These are phyloP conservation scores for Eudiplozoon nipponicum DNA, from an alignment of 2,888 invertebrate genomes.

Conservation along the genomic window DNA sequence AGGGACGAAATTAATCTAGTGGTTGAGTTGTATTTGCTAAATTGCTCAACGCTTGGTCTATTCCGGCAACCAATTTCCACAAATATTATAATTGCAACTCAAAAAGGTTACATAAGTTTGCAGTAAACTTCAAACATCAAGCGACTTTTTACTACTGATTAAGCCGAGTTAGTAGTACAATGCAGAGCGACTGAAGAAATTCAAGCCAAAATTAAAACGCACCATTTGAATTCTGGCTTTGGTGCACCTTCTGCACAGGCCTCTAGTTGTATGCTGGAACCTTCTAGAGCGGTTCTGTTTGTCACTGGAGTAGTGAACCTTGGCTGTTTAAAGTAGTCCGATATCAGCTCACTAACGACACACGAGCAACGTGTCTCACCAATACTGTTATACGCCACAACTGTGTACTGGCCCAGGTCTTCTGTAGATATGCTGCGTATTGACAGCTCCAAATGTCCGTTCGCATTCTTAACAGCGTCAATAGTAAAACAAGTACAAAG, in stretches of 20 bases:
- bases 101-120: too few relatives aligned
- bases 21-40: too few relatives aligned
- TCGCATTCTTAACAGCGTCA: slow-evolving; percentile 5
- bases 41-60: too few relatives aligned
- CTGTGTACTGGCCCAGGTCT: slow-evolving; percentile 15
- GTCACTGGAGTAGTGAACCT: slow-evolving; percentile 3
- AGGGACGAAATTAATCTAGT: too few relatives aligned
- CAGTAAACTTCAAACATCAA: too few relatives aligned
- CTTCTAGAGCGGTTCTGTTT: slow-evolving; percentile 5
- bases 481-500: neutral
- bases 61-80: too few relatives aligned
- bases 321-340: slow-evolving; percentile 6
- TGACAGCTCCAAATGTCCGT: slow-evolving; percentile 10
- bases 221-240: slow-evolving; percentile 14
- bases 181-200: too few relatives aligned
- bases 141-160: too few relatives aligned
- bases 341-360: neutral
- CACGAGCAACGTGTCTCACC: slow-evolving; percentile 13
- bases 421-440: slow-evolving; percentile 1
- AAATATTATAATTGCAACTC: too few relatives aligned
- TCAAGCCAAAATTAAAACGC: too few relatives aligned
- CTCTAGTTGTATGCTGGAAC: slow-evolving; percentile 5
- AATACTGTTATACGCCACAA: slow-evolving; percentile 11
- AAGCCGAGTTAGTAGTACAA: too few relatives aligned
- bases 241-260: slow-evolving; percentile 10